phyloP scores from a whole-genome alignment of 1,140 invertebrate species.

The Chironomus striatipennis region DNA sequence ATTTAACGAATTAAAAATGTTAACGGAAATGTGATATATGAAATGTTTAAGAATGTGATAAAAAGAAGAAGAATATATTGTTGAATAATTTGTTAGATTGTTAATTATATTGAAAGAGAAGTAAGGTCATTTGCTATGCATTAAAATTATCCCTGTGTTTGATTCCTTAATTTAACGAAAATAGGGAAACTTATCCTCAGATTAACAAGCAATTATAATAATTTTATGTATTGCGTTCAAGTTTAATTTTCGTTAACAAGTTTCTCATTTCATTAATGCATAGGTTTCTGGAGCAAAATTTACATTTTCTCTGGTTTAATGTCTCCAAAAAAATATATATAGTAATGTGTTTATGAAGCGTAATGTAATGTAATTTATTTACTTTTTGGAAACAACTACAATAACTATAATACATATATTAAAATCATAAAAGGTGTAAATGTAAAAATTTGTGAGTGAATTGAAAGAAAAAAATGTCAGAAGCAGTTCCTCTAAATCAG shows the following conservation, averaged over 20 bases:
- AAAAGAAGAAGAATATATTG: too few relatives aligned
- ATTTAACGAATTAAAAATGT: too few relatives aligned
- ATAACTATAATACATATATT: background rate
- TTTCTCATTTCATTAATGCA: background rate
- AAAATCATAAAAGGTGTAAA: background rate
- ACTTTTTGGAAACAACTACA: background rate
- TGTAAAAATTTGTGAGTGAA: background rate
- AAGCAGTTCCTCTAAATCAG: background rate
- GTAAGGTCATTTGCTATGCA: too few relatives aligned
- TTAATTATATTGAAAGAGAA: too few relatives aligned
- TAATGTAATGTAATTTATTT: too few relatives aligned
- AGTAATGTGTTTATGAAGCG: too few relatives aligned
- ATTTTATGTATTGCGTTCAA: slow-evolving; percentile 20
- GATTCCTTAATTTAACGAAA: background rate
- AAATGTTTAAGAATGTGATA: too few relatives aligned
- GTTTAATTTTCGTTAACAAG: slow-evolving; percentile 1
- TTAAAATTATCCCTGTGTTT: too few relatives aligned
- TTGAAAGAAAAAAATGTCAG: background rate
- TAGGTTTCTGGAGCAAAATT: background rate
- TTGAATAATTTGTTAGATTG: too few relatives aligned
- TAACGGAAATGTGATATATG: too few relatives aligned
- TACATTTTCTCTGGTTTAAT: background rate
- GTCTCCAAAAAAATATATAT: background rate
- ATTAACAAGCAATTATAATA: slow-evolving; percentile 7
- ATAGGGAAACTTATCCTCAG: background rate